phyloP scores from a whole-genome alignment of 2,113 vertebrate genomes.

The Epinephelus fuscoguttatus region DNA sequence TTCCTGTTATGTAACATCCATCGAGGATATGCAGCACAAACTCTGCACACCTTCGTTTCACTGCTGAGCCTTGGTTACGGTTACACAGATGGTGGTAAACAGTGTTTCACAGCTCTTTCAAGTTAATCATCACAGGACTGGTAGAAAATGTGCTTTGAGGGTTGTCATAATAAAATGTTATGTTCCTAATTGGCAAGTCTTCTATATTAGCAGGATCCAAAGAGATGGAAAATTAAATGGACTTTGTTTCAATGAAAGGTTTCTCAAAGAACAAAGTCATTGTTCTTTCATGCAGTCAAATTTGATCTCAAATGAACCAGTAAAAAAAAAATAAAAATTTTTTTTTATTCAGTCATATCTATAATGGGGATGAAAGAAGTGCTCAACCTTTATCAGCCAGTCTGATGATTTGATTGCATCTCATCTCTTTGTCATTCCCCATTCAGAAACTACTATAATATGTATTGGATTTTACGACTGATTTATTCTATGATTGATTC shows the following conservation, averaged over 20 bases:
- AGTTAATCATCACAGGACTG: not conserved
- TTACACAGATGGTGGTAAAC: not conserved
- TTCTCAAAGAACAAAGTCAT: not conserved
- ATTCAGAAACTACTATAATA: not conserved
- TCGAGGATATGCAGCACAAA: not conserved
- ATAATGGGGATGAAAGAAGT: not conserved
- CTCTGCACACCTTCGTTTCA: not conserved
- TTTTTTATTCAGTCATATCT: not conserved
- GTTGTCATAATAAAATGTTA: not conserved
- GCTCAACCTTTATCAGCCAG: not conserved
- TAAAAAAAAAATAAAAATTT: not conserved
- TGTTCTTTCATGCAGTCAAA: not conserved
- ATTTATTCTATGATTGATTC: not conserved
- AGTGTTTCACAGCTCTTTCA: not conserved
- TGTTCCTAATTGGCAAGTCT: not conserved
- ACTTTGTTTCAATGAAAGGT: not conserved
- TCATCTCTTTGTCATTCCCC: not conserved
- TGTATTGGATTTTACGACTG: constrained; percentile 11
- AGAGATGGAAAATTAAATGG: not conserved
- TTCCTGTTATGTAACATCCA: constrained; percentile 31
- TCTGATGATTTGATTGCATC: not conserved
- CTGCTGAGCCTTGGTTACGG: not conserved
- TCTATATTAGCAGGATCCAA: not conserved
- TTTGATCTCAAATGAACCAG: not conserved
- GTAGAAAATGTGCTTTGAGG: not conserved